Evolutionary conservation across 2,113 vertebrate genomes (phyloP).

Genomic region (Rattus rattus): DNA sequence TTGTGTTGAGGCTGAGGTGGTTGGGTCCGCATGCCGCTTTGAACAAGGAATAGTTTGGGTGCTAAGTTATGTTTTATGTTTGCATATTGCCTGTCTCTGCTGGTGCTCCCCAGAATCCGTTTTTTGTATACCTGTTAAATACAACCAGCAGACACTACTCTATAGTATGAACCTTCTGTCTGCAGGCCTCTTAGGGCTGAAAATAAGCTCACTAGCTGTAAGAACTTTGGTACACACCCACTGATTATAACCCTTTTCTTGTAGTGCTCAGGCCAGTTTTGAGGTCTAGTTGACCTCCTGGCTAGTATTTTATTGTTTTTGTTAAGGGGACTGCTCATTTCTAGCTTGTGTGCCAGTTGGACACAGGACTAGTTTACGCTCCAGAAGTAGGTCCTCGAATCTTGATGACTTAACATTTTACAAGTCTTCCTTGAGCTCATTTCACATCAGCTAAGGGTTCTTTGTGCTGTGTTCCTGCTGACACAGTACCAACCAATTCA

Average conservation of each 20-base stretch:
- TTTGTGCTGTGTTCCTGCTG: background rate
- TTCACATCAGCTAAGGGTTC: background rate
- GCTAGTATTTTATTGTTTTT: slow-evolving; percentile 17
- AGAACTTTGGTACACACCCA: background rate
- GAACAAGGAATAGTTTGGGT: background rate
- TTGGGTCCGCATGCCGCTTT: slow-evolving; percentile 20
- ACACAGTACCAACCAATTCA: background rate
- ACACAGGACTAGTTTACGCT: background rate
- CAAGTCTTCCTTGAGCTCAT: background rate
- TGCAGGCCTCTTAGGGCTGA: slow-evolving; percentile 5
- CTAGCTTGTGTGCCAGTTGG: background rate
- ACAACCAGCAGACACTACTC: background rate
- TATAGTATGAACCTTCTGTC: background rate
- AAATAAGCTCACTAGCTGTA: background rate
- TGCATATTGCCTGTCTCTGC: background rate
- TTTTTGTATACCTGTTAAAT: background rate
- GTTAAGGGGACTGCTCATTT: background rate
- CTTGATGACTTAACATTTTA: background rate
- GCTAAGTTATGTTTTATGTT: background rate
- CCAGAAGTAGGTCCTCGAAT: background rate
- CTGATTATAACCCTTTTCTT: background rate
- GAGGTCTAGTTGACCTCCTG: background rate
- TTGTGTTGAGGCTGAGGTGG: background rate
- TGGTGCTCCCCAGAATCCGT: slow-evolving; percentile 2
- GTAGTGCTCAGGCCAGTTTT: background rate